These are phyloP conservation scores for Argyrosomus regius DNA, from an alignment of 2,797 vertebrate species.

Conservation along the genomic window DNA sequence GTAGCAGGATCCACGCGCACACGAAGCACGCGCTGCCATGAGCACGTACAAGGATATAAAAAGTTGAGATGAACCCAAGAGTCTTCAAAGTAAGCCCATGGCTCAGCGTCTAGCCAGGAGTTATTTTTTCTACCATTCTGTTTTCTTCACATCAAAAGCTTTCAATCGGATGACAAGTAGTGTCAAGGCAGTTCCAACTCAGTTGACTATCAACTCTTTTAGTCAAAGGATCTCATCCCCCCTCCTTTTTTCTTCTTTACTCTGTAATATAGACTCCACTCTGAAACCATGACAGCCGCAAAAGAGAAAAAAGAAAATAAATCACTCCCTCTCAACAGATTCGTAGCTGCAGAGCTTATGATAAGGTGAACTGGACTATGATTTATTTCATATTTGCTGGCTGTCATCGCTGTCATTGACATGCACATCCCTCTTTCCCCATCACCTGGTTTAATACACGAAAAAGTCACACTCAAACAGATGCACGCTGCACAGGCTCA, in stretches of 20 bases:
- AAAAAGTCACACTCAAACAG: constrained; percentile 18
- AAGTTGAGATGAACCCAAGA: constrained; percentile 28
- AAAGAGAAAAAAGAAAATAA: constrained; percentile 22
- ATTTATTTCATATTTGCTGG: constrained; percentile 56
- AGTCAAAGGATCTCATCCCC: constrained; percentile 45
- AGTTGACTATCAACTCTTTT: constrained; percentile 48
- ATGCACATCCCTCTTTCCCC: constrained; percentile 30
- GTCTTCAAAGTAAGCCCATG: constrained; percentile 56
- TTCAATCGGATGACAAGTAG: constrained; percentile 69
- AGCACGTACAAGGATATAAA: background rate
- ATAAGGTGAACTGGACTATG: constrained; percentile 46
- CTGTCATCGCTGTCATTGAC: constrained; percentile 43
- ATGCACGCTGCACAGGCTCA: constrained; percentile 24
- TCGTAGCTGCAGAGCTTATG: constrained; percentile 35
- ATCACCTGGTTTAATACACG: constrained; percentile 29
- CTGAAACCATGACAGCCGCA: constrained; percentile 48
- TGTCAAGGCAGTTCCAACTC: constrained; percentile 66
- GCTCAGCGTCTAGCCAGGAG: constrained; percentile 58
- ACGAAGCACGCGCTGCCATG: background rate
- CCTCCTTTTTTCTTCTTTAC: constrained; percentile 10
- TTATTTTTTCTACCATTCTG: constrained; percentile 56
- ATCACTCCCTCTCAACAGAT: constrained; percentile 35
- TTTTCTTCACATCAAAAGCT: constrained; percentile 71
- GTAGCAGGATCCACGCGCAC: constrained; percentile 20
- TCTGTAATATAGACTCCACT: constrained; percentile 42